Evolutionary conservation across 2,888 invertebrate species (phyloP).

Genomic region (Parasteatoda lunata): DNA sequence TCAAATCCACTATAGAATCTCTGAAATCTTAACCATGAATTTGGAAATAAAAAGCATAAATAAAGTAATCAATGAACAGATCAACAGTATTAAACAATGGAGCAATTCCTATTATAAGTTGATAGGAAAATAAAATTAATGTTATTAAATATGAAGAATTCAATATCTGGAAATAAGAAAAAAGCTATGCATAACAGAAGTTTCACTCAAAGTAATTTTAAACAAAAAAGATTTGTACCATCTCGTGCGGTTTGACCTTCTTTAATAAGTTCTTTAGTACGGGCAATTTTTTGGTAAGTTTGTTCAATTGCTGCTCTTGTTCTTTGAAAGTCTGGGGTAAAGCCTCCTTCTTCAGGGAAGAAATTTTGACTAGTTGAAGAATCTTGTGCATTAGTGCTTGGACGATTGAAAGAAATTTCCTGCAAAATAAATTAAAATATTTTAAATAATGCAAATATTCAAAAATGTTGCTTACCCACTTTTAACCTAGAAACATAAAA

Average conservation of each 20-base stretch:
- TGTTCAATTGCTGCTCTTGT: constrained; percentile 74
- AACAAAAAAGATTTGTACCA: constrained; percentile 78
- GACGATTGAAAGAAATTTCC: constrained; percentile 44
- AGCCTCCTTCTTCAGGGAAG: constrained; percentile 44
- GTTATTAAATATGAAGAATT: no score
- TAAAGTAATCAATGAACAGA: no score
- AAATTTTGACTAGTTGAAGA: constrained; percentile 44
- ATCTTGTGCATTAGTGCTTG: constrained; percentile 29
- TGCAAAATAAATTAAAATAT: background rate
- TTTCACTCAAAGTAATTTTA: background rate
- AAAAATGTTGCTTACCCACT: no score
- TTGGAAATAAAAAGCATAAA: no score
- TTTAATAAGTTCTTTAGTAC: constrained; percentile 91
- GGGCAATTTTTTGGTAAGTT: constrained; percentile 87
- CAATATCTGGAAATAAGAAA: background rate
- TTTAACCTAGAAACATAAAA: no score
- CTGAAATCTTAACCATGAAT: no score
- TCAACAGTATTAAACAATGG: no score
- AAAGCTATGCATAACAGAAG: background rate
- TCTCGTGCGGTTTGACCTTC: constrained; percentile 93
- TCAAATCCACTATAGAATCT: no score
- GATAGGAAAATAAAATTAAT: no score
- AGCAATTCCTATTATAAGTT: no score
- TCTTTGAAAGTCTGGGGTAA: constrained; percentile 70
- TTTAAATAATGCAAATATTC: no score